These are phyloP conservation scores for Gadus chalcogrammus DNA, from an alignment of 2,113 vertebrate species.

Conservation along the genomic window DNA sequence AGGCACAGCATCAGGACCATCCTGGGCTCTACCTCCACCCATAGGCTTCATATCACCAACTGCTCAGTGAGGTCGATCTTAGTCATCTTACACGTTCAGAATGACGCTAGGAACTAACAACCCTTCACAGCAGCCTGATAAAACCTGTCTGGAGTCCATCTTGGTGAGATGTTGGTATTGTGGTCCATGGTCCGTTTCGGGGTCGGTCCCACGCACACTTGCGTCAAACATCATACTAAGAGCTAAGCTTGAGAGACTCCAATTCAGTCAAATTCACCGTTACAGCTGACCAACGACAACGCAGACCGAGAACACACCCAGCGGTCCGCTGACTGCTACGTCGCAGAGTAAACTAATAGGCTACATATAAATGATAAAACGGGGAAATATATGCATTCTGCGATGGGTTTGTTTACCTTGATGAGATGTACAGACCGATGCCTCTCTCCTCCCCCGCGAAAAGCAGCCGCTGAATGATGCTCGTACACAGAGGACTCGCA, in stretches of 20 bases:
- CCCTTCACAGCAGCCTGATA: too few relatives aligned
- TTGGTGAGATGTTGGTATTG: neutral
- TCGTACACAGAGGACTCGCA: conserved; percentile 14
- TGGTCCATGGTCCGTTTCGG: too few relatives aligned
- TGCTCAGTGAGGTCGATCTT: too few relatives aligned
- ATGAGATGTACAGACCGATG: neutral
- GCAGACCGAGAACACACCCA: neutral
- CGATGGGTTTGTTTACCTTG: conserved; percentile 40
- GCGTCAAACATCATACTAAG: conserved; percentile 17
- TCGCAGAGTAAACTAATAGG: neutral
- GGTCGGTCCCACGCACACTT: neutral
- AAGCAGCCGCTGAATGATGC: neutral
- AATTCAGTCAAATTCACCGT: neutral
- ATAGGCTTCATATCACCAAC: too few relatives aligned
- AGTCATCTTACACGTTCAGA: too few relatives aligned
- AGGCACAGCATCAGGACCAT: too few relatives aligned
- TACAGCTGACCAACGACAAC: neutral
- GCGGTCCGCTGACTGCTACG: neutral
- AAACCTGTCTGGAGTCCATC: too few relatives aligned
- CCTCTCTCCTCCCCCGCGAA: conserved; percentile 5
- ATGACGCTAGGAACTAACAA: too few relatives aligned
- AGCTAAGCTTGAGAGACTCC: neutral
- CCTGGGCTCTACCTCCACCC: too few relatives aligned
- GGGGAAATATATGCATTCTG: neutral
- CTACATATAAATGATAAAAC: neutral